Evolutionary conservation across 2,797 vertebrate species (phyloP).

Genomic region (Menidia menidia): DNA sequence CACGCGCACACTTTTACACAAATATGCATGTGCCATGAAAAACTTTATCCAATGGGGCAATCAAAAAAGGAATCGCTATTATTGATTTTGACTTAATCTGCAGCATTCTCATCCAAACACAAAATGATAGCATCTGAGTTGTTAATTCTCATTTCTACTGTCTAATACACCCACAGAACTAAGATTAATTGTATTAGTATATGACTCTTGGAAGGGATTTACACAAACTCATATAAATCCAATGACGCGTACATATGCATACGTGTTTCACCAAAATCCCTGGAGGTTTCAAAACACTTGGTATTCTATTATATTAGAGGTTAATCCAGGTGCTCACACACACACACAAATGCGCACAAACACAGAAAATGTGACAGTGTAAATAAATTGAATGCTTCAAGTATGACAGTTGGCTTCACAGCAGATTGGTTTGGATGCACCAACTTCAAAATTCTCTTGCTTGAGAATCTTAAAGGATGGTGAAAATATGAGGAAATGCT

Average conservation of each 20-base stretch:
- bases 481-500: background rate
- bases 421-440: slow-evolving; percentile 32
- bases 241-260: slow-evolving; percentile 15
- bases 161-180: slow-evolving; percentile 8
- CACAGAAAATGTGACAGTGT: slow-evolving; percentile 16
- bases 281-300: slow-evolving; percentile 21
- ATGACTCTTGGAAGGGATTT: slow-evolving; percentile 27
- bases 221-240: slow-evolving; percentile 22
- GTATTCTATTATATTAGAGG: slow-evolving; percentile 1
- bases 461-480: slow-evolving; percentile 16
- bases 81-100: slow-evolving; percentile 50
- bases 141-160: slow-evolving; percentile 21
- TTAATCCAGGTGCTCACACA: too few species aligned
- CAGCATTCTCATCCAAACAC: slow-evolving; percentile 42
- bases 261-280: slow-evolving; percentile 21
- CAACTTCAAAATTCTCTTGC: slow-evolving; percentile 28
- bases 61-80: slow-evolving; percentile 54
- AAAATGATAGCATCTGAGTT: slow-evolving; percentile 49
- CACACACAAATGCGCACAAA: slow-evolving; percentile 8
- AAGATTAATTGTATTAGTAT: slow-evolving; percentile 40
- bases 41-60: background rate
- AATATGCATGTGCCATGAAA: slow-evolving; percentile 18
- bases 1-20: slow-evolving; percentile 17
- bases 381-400: slow-evolving; percentile 47
- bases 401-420: slow-evolving; percentile 52